Base-by-base conservation (phyloP, 2,888 invertebrate genomes). In the Melipona beecheii region DNA sequence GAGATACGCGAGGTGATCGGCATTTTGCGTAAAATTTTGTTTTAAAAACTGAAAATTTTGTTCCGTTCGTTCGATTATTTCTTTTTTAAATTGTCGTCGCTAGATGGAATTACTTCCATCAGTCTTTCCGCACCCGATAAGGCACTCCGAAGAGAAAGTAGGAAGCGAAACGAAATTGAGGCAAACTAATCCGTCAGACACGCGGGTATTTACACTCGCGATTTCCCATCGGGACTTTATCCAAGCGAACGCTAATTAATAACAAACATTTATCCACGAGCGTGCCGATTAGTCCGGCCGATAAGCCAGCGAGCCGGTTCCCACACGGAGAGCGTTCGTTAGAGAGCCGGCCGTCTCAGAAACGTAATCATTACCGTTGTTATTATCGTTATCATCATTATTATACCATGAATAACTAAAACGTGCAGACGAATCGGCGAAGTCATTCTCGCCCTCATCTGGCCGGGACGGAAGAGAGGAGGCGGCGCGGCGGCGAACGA, bases 331-430 rank as follows among this genome's bases (percentile, higher is more conserved):
- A 60, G 70, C 60, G 81, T 84, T 86, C 85, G 85, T 86, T 81
- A 81, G 85, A 77, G 84, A 78, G 69, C 36, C 54, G 74, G 19
- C 62, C 78, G 75, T 81, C 84, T 81, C 78, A 78, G 84, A 75
- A 78, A 81, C 76, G 89, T 86, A 88, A 88, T 87, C 86, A 89
- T 89, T 89, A 89, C 86, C 87, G 88, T 89, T 84, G 84, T 89
- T 89, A 89, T 88, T 89, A 88, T 89, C 88, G 87, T 89, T 89
- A 89, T 87, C 85, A 86, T 89, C 88, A 88, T 89, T 88, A 89
- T 89, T 89, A 88, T 89, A 83, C 81, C 82, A 85, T 89, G 88
- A 88, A 86, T 88, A 88, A 81, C 87, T 87, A 89, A 88, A 89
- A 89, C 83, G 78, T 81, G 82, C 83, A 78, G 83, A 79, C 83